Percentiles rank a stretch among this genome's conserved stretches.
phyloP scores from a whole-genome alignment of 2,113 vertebrate species.

The Vulpes lagopus region DNA sequence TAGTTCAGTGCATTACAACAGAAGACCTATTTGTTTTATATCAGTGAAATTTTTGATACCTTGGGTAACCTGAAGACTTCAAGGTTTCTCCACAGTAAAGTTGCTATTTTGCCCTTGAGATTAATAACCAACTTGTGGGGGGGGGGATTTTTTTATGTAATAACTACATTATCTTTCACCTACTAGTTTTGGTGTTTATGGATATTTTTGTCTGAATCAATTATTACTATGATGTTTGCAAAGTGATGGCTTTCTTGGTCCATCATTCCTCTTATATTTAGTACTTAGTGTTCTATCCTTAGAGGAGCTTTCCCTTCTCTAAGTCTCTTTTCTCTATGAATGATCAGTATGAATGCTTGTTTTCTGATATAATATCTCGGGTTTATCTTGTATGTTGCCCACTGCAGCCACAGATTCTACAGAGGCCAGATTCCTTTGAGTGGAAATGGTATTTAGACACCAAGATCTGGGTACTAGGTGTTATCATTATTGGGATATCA shows the following conservation, averaged over 20 bases:
- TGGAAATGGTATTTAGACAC: neutral
- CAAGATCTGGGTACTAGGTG: neutral
- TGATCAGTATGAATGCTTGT: neutral
- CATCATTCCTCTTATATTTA: neutral
- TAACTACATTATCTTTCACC: neutral
- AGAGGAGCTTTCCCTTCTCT: neutral
- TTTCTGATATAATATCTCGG: neutral
- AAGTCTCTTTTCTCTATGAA: neutral
- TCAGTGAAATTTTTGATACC: neutral
- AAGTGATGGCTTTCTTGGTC: neutral
- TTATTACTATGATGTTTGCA: neutral
- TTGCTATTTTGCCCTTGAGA: neutral
- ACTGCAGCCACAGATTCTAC: neutral
- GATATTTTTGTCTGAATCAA: neutral
- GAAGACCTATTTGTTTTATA: neutral
- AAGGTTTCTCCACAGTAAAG: neutral
- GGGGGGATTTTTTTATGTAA: neutral
- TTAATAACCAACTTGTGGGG: neutral
- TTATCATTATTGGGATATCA: neutral
- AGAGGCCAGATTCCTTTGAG: neutral
- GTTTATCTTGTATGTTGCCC: neutral
- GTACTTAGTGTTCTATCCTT: neutral
- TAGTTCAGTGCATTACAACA: neutral
- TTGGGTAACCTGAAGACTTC: neutral
- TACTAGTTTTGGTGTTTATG: neutral